Evolutionary conservation across 2,113 vertebrate genomes (phyloP).

Genomic region (Scytalopus superciliaris): DNA sequence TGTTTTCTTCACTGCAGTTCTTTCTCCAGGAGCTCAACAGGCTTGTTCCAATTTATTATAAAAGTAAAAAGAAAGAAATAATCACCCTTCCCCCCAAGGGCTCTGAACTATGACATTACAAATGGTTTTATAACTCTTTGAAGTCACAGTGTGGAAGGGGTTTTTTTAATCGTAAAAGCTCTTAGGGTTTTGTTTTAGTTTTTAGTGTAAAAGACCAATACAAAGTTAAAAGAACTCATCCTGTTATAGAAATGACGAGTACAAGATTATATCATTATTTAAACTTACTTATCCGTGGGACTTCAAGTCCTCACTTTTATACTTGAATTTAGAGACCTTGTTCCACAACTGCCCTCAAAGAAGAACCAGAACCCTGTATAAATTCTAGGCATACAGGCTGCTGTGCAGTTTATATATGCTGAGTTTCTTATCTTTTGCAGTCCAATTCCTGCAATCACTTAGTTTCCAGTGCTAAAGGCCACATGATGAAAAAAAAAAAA

Average conservation of each 20-base stretch:
- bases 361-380: background rate
- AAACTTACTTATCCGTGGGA: background rate
- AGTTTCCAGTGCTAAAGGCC: background rate
- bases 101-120: background rate
- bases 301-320: background rate
- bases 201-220: background rate
- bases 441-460: background rate
- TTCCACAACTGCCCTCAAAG: background rate
- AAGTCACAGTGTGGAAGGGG: background rate
- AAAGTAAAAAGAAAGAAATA: background rate
- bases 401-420: background rate
- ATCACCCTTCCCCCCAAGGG: background rate
- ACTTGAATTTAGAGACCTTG: background rate
- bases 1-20: background rate
- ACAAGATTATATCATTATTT: background rate
- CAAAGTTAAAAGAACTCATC: background rate
- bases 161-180: background rate
- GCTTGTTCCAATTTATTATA: background rate
- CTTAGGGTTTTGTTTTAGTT: background rate
- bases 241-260: accelerated
- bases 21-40: background rate
- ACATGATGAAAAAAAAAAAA: background rate
- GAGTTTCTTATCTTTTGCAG: background rate
- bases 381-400: background rate
- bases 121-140: background rate